Evolutionary conservation across 2,113 vertebrate species (phyloP), one percentile per base, ranked within the genome.

Genomic region (Osmerus mordax): DNA sequence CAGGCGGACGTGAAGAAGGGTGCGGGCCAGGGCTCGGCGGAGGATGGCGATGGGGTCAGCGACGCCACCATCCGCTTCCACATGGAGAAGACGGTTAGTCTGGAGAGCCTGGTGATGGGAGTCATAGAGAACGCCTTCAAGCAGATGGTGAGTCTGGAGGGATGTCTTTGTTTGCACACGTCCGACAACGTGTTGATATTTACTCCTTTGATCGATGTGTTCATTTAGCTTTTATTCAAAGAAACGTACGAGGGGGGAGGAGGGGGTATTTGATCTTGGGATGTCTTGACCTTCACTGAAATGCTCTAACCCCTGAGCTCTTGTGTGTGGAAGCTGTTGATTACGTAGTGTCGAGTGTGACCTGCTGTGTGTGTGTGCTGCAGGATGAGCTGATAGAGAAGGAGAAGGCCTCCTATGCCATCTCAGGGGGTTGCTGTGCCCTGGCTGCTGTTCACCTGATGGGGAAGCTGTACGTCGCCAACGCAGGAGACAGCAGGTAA

Each of bases 401-500:
- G 81, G 97, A 99, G 70, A 92, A 93, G 69, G 78, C 13, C 0
- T 91, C 93, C 2, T 94, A 93, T 69, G 92, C 79, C 72, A 93
- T 95, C 51, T 88, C 95, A 0, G 97, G 97, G 55, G 97, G 97
- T 23, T 99, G 97, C 89, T 99, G 97, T 55, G 95, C 96, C 25
- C 91, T 99, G 87, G 92, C 93, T 72, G 94, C 93, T 12, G 59
- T 99, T 70, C 92, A 96, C 83, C 81, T 98, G 77, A 90, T 98
- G 92, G 96, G 95, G 77, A 98, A 98, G 83, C 92, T 98, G 82
- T 99, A 97, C 1, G 93, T 99, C 75, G 97, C 97, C 81, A 99
- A 99, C 14, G 95, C 97, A 1, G 97, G 97, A 0, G 97, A 99
- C 81, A 99, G 97, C 93, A 98, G 97, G 97, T 98, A 92, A 53